Evolutionary conservation across 1,140 invertebrate genomes (phyloP).

Genomic region (Tenebrio molitor): DNA sequence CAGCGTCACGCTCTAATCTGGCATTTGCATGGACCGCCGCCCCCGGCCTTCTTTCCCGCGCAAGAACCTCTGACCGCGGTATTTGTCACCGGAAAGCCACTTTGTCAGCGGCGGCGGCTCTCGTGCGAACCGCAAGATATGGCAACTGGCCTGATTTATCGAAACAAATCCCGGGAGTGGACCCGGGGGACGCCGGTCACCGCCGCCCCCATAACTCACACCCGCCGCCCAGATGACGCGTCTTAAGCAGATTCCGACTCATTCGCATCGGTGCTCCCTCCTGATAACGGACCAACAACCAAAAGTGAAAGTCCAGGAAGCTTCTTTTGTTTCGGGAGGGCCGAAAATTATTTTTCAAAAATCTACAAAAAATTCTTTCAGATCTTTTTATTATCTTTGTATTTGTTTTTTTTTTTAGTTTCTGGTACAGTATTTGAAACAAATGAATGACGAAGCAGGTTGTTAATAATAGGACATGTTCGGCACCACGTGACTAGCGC

Average conservation of each 20-base stretch:
- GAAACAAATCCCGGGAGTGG: conserved; percentile 39
- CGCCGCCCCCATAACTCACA: conserved; percentile 13
- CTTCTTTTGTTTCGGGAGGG: too few species aligned
- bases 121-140: conserved; percentile 27
- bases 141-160: conserved; percentile 32
- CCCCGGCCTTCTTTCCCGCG: conserved; percentile 3
- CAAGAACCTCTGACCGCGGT: conserved; percentile 10
- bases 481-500: too few species aligned
- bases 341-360: too few species aligned
- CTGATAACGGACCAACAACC: too few species aligned
- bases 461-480: too few species aligned
- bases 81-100: conserved; percentile 37
- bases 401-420: too few species aligned
- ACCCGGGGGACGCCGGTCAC: conserved; percentile 30
- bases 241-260: conserved; percentile 2
- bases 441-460: too few species aligned
- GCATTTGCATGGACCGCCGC: conserved; percentile 3
- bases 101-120: conserved; percentile 15
- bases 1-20: conserved; percentile 17
- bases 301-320: too few species aligned
- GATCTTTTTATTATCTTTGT: too few species aligned
- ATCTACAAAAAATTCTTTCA: too few species aligned
- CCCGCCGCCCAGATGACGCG: not conserved
- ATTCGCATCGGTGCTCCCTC: not conserved
- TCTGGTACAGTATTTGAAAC: too few species aligned